A percentile compares a stretch with the other conserved stretches of the same genome.
These are phyloP conservation scores for Actinia equina DNA, from an alignment of 64 coral and sea anemone species.

Conservation along the genomic window DNA sequence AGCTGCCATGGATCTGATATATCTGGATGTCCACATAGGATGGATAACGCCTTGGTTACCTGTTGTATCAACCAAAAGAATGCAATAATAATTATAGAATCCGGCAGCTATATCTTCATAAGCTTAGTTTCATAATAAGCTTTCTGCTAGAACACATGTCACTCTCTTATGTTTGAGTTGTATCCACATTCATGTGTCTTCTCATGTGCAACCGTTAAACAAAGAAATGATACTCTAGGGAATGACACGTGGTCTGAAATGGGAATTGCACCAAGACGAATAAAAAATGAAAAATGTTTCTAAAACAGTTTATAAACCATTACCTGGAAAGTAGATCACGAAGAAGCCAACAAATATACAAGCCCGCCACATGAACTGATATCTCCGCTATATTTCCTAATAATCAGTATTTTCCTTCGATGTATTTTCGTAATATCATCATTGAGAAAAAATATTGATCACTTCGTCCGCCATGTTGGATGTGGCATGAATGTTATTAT, in stretches of 20 bases:
- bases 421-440: neutral
- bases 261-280: too few relatives aligned
- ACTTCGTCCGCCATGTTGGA: conserved; percentile 29
- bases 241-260: too few relatives aligned
- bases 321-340: neutral
- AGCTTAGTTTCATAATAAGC: too few relatives aligned
- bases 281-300: too few relatives aligned
- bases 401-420: neutral
- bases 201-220: too few relatives aligned
- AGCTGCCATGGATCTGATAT: conserved; percentile 76
- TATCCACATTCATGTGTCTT: too few relatives aligned
- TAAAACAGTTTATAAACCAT: neutral
- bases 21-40: conserved; percentile 72
- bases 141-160: too few relatives aligned
- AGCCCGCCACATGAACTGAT: conserved; percentile 9
- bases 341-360: neutral
- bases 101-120: too few relatives aligned
- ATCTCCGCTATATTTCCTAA: neutral
- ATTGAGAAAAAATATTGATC: neutral
- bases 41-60: neutral
- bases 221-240: too few relatives aligned
- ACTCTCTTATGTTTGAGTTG: too few relatives aligned
- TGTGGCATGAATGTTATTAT: neutral
- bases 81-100: neutral
- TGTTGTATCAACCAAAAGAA: neutral